phyloP scores from a whole-genome alignment of 2,797 vertebrate genomes.

The Amblyraja radiata region DNA sequence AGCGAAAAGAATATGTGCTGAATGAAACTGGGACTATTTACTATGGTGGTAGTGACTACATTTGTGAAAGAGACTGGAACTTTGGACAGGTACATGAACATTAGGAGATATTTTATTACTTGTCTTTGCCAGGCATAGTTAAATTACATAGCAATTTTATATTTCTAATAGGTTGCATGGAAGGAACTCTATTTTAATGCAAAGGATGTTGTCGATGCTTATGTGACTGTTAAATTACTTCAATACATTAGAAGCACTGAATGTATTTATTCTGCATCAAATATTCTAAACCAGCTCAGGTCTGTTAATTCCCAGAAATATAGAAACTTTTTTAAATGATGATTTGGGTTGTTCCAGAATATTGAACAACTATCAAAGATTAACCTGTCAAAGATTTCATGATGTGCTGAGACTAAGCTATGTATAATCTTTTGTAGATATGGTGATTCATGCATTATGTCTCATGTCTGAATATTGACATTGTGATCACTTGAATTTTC shows the following conservation, averaged over 20 bases:
- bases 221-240: background rate
- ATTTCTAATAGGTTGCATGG: background rate
- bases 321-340: background rate
- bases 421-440: background rate
- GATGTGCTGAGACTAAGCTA: background rate
- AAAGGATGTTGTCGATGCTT: background rate
- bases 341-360: background rate
- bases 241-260: too few species aligned
- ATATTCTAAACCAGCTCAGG: background rate
- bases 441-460: background rate
- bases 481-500: too few species aligned
- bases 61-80: conserved; percentile 63
- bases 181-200: background rate
- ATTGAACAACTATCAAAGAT: background rate
- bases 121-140: background rate
- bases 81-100: conserved; percentile 67
- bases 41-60: conserved; percentile 55
- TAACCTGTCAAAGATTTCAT: background rate
- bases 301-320: background rate
- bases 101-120: background rate
- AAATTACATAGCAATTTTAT: background rate
- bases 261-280: too few species aligned
- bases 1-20: conserved; percentile 70
- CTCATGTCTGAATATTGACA: background rate
- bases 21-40: conserved; percentile 70